Percentiles rank a stretch among this genome's conserved stretches.
Evolutionary conservation across 2,888 invertebrate genomes (phyloP).

Genomic region (Barypeithes pellucidus): DNA sequence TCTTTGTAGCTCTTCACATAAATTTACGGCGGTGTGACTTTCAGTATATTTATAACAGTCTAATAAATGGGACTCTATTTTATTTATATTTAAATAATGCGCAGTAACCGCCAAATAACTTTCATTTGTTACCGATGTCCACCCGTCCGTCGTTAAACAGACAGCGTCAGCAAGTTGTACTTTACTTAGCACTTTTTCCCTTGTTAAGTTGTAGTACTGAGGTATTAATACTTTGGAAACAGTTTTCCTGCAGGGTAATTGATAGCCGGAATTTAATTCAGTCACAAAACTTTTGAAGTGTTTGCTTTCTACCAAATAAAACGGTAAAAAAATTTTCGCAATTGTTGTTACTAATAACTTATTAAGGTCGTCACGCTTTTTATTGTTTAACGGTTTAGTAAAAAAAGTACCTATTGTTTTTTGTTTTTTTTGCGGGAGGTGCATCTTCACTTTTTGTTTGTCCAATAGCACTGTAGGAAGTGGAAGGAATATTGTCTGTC

Average conservation of each 20-base stretch:
- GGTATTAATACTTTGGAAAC: slow-evolving; percentile 19
- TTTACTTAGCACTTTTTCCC: neutral
- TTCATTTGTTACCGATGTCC: slow-evolving; percentile 18
- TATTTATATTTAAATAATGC: slow-evolving; percentile 11
- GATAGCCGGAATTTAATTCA: slow-evolving; percentile 31
- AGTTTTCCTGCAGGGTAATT: slow-evolving; percentile 26
- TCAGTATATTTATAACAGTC: slow-evolving; percentile 3
- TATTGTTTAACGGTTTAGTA: neutral
- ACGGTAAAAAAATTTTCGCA: slow-evolving; percentile 23
- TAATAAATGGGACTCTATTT: neutral
- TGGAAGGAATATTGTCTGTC: neutral
- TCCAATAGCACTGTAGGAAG: neutral
- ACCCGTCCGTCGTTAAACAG: slow-evolving; percentile 20
- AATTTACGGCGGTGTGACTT: slow-evolving; percentile 19
- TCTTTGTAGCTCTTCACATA: too few relatives aligned
- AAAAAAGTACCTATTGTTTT: slow-evolving; percentile 1
- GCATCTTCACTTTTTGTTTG: neutral
- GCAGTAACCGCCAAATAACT: slow-evolving; percentile 18
- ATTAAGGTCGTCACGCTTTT: neutral
- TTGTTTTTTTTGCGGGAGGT: neutral
- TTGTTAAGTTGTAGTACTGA: neutral
- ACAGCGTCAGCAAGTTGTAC: neutral
- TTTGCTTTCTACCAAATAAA: slow-evolving; percentile 34
- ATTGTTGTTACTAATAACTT: slow-evolving; percentile 7
- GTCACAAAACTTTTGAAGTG: slow-evolving; percentile 25